These are phyloP conservation scores for Masticophis lateralis DNA, from an alignment of 2,797 vertebrate species.

Conservation along the genomic window DNA sequence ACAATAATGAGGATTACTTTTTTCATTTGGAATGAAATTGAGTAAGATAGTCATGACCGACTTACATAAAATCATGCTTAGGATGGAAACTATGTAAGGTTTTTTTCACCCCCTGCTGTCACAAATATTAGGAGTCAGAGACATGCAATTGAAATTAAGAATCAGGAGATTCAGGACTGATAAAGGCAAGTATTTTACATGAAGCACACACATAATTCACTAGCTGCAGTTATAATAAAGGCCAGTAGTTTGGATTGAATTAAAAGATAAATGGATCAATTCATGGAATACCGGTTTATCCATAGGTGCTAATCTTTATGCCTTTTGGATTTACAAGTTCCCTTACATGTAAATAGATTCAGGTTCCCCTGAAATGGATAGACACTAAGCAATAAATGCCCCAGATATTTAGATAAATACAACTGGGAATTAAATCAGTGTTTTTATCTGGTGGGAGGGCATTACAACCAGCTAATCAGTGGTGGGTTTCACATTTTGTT, in stretches of 20 bases:
- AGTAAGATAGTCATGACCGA: not conserved
- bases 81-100: not conserved
- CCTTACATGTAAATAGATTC: not conserved
- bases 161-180: not conserved
- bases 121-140: not conserved
- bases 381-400: not conserved
- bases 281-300: not conserved
- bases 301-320: not conserved
- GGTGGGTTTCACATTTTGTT: no score
- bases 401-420: not conserved
- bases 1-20: not conserved
- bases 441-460: not conserved
- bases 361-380: not conserved
- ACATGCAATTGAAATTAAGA: not conserved
- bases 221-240: not conserved
- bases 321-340: not conserved
- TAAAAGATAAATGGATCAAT: not conserved
- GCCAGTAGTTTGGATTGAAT: not conserved
- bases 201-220: not conserved
- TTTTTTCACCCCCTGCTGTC: not conserved
- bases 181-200: not conserved
- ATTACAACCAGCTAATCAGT: not conserved
- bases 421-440: not conserved
- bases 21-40: not conserved
- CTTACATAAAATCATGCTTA: not conserved